Evolutionary conservation across 2,113 vertebrate genomes (phyloP).

Genomic region (Podarcis raffonei): DNA sequence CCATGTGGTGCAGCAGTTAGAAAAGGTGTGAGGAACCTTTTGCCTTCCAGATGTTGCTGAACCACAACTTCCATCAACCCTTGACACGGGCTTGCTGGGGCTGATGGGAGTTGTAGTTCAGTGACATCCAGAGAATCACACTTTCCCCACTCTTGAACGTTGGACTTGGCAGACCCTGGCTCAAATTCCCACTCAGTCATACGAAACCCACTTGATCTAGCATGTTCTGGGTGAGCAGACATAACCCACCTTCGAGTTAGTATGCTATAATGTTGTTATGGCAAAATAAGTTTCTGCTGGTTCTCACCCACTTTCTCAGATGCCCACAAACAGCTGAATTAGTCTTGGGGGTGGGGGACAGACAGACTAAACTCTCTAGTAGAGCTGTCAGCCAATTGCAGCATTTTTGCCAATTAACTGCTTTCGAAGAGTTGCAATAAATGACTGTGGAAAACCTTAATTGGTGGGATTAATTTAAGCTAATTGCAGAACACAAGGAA

Average conservation of each 20-base stretch:
- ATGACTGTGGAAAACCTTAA: background rate
- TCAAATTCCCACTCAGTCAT: background rate
- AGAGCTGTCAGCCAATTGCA: background rate
- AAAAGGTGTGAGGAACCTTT: background rate
- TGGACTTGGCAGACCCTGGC: background rate
- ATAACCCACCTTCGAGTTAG: background rate
- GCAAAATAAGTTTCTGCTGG: background rate
- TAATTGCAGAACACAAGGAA: background rate
- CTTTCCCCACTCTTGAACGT: background rate
- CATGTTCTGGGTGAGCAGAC: background rate
- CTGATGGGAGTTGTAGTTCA: background rate
- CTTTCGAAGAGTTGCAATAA: background rate
- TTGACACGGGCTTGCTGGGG: background rate
- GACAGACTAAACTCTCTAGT: background rate
- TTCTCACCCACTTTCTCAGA: background rate
- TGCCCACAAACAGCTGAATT: background rate
- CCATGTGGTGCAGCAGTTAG: background rate
- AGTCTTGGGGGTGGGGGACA: fast-evolving
- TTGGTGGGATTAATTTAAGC: background rate
- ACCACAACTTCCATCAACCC: background rate
- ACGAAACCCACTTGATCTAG: background rate
- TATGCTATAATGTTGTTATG: background rate
- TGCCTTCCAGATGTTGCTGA: background rate
- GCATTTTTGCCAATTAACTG: background rate
- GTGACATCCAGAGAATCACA: too few relatives aligned